phyloP scores from a whole-genome alignment of 2,888 invertebrate species.

The Chloroclysta siterata region DNA sequence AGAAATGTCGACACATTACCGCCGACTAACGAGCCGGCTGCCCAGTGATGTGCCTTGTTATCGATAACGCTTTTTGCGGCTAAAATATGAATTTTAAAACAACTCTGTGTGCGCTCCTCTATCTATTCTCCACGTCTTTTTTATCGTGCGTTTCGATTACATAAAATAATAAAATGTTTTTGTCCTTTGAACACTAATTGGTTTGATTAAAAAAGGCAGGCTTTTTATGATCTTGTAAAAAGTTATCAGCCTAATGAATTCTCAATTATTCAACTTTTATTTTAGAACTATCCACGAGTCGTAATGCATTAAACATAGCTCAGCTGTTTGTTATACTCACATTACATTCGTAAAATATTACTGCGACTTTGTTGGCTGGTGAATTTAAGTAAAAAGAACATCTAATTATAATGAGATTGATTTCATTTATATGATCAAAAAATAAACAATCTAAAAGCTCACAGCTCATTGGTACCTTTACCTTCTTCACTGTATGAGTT shows the following conservation, averaged over 20 bases:
- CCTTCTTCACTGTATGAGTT: no score
- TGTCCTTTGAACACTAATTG: slow-evolving; percentile 29
- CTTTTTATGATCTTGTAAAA: slow-evolving; percentile 22
- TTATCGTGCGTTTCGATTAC: slow-evolving; percentile 26
- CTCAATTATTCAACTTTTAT: slow-evolving; percentile 10
- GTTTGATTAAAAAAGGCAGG: slow-evolving; percentile 23
- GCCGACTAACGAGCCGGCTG: slow-evolving; percentile 60
- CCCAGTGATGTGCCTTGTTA: slow-evolving; percentile 51
- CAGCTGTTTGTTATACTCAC: neutral
- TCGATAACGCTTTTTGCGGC: slow-evolving; percentile 39
- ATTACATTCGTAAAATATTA: neutral
- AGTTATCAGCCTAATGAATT: slow-evolving; percentile 19
- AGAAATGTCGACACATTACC: slow-evolving; percentile 66
- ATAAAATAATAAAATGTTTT: slow-evolving; percentile 29
- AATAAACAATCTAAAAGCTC: no score
- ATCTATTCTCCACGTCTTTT: slow-evolving; percentile 26
- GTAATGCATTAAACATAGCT: slow-evolving; percentile 16
- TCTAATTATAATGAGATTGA: no score
- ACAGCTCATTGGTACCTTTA: no score
- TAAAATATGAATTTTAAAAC: slow-evolving; percentile 52
- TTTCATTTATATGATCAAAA: no score
- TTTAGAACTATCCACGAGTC: slow-evolving; percentile 9
- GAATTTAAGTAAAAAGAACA: no score
- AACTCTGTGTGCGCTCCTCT: slow-evolving; percentile 45
- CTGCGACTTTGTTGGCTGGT: neutral